Percentiles rank a stretch among this genome's conserved stretches.
phyloP scores from a whole-genome alignment of 2,113 vertebrate species.

The Meleagris gallopavo region DNA sequence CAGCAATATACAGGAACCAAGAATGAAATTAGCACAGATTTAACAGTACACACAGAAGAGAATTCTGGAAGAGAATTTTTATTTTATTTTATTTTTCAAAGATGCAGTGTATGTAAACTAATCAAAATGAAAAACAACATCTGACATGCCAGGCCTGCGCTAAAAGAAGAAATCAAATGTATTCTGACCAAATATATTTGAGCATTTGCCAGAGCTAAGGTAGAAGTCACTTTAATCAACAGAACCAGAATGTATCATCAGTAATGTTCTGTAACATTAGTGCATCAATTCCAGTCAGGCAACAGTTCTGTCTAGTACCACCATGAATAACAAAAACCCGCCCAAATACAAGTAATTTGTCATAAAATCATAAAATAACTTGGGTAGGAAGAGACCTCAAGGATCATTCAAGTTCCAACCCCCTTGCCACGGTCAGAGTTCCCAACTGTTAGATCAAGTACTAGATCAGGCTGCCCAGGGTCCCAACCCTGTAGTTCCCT shows the following conservation, averaged over 20 bases:
- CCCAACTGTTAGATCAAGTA: no score
- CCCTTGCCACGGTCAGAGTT: no score
- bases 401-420: no score
- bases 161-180: neutral
- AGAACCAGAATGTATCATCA: neutral
- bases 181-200: neutral
- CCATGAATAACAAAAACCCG: neutral
- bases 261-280: neutral
- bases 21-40: neutral
- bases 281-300: neutral
- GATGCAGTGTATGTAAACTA: neutral
- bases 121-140: neutral
- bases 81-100: neutral
- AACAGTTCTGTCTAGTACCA: neutral
- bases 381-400: no score
- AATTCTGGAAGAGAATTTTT: neutral
- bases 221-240: neutral
- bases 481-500: no score
- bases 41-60: neutral
- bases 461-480: no score
- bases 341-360: neutral
- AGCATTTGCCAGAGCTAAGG: neutral
- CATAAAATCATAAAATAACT: no score
- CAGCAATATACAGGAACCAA: neutral
- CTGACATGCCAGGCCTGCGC: neutral